These are phyloP conservation scores for Aldrovandia affinis DNA, from an alignment of 2,797 vertebrate species.

Conservation along the genomic window DNA sequence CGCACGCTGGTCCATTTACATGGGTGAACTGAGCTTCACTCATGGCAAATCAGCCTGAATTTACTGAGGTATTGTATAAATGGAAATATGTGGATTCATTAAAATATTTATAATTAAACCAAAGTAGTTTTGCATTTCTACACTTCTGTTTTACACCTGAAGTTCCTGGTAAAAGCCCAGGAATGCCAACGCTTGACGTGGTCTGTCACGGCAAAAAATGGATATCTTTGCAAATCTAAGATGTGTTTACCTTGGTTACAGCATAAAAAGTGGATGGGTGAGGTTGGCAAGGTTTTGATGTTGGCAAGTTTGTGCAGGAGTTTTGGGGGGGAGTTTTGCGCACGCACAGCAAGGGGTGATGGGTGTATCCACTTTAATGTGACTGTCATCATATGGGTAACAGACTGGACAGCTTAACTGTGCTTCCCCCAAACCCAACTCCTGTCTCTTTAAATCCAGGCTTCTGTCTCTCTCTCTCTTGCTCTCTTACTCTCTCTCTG, in stretches of 20 bases:
- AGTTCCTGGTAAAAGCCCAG: neutral
- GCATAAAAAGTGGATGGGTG: neutral
- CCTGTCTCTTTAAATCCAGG: too few relatives aligned
- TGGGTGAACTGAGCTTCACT: neutral
- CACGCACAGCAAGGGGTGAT: neutral
- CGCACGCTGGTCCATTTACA: neutral
- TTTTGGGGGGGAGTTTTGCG: neutral
- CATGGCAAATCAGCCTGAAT: neutral
- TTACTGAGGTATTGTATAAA: neutral
- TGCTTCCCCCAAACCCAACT: too few relatives aligned
- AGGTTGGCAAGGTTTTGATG: neutral
- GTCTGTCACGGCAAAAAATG: neutral
- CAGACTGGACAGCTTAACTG: neutral
- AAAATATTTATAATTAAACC: neutral
- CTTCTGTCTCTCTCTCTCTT: too few relatives aligned
- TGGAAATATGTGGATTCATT: neutral
- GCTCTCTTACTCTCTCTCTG: too few relatives aligned
- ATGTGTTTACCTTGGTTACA: neutral
- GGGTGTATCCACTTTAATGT: neutral
- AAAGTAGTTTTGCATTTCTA: neutral
- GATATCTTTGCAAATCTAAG: neutral
- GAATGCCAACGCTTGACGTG: neutral
- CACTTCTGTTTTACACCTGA: neutral
- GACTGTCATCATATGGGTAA: neutral
- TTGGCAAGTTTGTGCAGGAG: neutral